Base-by-base conservation (phyloP, 2,113 vertebrate species). In the Brienomyrus longianalis region DNA sequence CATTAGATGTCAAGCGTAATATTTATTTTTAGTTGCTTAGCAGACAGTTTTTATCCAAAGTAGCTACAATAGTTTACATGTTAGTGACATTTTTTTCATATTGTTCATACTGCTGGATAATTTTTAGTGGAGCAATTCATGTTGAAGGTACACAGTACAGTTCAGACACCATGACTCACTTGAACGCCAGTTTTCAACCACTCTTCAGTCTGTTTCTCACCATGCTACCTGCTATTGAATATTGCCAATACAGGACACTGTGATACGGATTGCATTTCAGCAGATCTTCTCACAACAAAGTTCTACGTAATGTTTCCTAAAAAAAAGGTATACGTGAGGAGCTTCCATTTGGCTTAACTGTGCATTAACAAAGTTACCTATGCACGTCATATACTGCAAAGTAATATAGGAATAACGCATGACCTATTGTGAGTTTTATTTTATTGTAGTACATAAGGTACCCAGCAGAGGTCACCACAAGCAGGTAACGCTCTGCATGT, bases 381-480 rank as follows among this genome's bases (percentile, higher is more conserved):
- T 31, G 9, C 10, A 31, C 13, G n/a, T 3, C 10, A 5, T 70
- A 70, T 31, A 70, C 62, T 5, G 62, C 62, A 13, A 5, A 15
- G 27, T 31, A 31, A 70, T 27, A 70, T 31, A 27, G 77, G 77
- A 19, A 43, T 23, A 83, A 2, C 1, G 17, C 39, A 3, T 2
- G 15, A 15, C 39, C 27, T 10, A 13, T 31, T 31, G 27, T 31
- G 62, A 21, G 11, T 43, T 80, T 48, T 48, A 19, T 1, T 11
- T 91, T 74, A 90, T 0, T 89, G 52, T 23, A 66, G 31, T 27
- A 5, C 21, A 2, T 47, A 45, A 2, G 85, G 62, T n/a, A 70
- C 10, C 92, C 95, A 95, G 89, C 80, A 93, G 95, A 91, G 39
- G 93, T 70, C 92, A 47, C 77, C 74, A 56, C 56, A 88, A 35